A percentile compares a stretch with the other conserved stretches of the same genome.
Evolutionary conservation across 2,113 vertebrate genomes (phyloP).

Genomic region (Onychorhynchus coronatus): DNA sequence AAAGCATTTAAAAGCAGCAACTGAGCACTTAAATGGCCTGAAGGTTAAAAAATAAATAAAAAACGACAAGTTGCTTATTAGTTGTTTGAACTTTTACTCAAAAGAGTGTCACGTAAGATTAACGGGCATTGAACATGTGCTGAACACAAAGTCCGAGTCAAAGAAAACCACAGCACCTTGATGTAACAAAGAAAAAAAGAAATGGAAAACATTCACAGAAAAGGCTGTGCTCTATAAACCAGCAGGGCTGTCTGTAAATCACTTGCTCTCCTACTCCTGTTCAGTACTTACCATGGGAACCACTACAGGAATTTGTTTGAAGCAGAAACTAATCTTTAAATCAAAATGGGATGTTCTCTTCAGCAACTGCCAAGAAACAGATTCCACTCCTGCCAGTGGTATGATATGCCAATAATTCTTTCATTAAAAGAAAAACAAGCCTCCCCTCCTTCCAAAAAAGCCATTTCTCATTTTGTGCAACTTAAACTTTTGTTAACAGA

Average conservation of each 20-base stretch:
- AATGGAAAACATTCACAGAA: not conserved
- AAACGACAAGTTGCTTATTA: not conserved
- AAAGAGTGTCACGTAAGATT: not conserved
- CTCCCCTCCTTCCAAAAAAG: not conserved
- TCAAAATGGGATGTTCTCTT: slow-evolving; percentile 44
- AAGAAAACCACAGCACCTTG: not conserved
- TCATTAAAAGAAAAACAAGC: not conserved
- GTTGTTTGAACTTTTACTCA: not conserved
- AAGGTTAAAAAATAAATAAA: not conserved
- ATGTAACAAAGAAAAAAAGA: not conserved
- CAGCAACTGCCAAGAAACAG: not conserved
- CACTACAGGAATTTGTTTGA: slow-evolving; percentile 26
- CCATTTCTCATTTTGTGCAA: not conserved
- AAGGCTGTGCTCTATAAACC: not conserved
- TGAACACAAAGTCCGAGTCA: not conserved
- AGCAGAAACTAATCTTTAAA: slow-evolving; percentile 40
- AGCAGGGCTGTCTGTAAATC: not conserved
- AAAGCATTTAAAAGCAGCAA: not conserved
- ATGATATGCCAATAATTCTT: not conserved
- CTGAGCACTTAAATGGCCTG: not conserved
- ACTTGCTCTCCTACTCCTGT: not conserved
- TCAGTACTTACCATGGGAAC: slow-evolving; percentile 8
- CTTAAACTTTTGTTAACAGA: not conserved
- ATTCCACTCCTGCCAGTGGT: not conserved
- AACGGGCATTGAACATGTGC: not conserved